Percentiles rank a stretch among this genome's conserved stretches.
Conservation (phyloP, 2,888 invertebrate genomes). For the Ectemnius lituratus region DNA sequence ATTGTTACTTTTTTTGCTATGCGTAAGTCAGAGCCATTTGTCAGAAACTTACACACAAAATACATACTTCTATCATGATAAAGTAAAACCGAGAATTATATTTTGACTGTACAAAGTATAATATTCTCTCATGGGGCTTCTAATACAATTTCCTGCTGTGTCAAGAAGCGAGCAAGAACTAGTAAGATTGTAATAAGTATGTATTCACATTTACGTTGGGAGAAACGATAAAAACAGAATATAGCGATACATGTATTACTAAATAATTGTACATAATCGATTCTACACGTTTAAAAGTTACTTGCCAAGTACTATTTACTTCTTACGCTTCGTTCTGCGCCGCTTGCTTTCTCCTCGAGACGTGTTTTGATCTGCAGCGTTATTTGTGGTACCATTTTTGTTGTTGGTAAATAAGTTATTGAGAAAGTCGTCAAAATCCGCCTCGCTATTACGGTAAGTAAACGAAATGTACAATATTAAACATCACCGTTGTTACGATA, state of each 20-base stretch:
- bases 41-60: too few species aligned
- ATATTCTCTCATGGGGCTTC: too few species aligned
- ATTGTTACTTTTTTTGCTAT: too few species aligned
- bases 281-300: slow-evolving; percentile 59
- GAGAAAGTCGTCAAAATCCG: slow-evolving; percentile 89
- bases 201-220: too few species aligned
- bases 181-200: too few species aligned
- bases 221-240: slow-evolving; percentile 60
- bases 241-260: slow-evolving; percentile 65
- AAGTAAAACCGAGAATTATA: too few species aligned
- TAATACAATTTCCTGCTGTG: too few species aligned
- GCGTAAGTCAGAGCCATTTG: too few species aligned
- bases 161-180: too few species aligned
- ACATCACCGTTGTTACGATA: neutral
- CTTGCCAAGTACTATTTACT: slow-evolving; percentile 59
- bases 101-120: too few species aligned
- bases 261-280: slow-evolving; percentile 65
- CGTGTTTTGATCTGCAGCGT: slow-evolving; percentile 69
- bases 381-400: slow-evolving; percentile 74
- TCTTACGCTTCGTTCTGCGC: slow-evolving; percentile 75
- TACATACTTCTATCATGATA: too few species aligned
- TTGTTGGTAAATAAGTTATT: slow-evolving; percentile 88
- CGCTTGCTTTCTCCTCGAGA: slow-evolving; percentile 71
- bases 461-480: neutral
- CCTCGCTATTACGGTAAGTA: slow-evolving; percentile 79